Base-by-base conservation (phyloP, 2,797 vertebrate genomes). In the Typhlichthys eigenmanni region DNA sequence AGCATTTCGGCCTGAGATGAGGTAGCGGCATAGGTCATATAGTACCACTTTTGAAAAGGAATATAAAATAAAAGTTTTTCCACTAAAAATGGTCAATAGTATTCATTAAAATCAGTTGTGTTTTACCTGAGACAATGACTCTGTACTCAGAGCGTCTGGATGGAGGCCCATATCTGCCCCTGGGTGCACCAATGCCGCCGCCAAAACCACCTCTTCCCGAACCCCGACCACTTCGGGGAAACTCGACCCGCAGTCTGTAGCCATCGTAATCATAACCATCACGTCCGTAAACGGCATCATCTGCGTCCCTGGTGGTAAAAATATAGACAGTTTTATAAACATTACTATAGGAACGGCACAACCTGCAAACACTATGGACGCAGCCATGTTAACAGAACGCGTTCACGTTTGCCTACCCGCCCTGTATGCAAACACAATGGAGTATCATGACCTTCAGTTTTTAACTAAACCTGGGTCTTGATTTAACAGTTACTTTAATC, bases 241-340 rank as follows among this genome's bases (percentile, higher is more conserved):
- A 96, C 86, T 96, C 96, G 74, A 96, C 96, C n/a, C 96, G 94
- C 76, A 97, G 92, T 59, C 95, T 91, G 85, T 95, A 96, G 62
- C 95, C 94, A 64, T 95, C 93, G 58, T 94, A 95, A 75, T 95
- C 94, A 16, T 95, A 95, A 11, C 95, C 93, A 17, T 96, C 95
- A 13, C 93, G 93, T 58, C 93, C 93, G 56, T 94, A 94, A 47
- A 94, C 91, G 0, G 94, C 93, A 85, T 96, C 93, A 24, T 95
- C 94, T 0, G 94, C 93, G 77, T 95, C 94, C 77, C 95, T 97
- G 82, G 62, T 71, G 32, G 6, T 9, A 17, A 45, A 10, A 38
- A 4, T n/a, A 14, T n/a, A 45, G 2, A n/a, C 13, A 38, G 14
- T 52, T 52, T 11, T 17, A 8, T 17, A 19, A 11, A 19, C 9